Evolutionary conservation across 92 coral and sea anemone genomes (phyloP), one percentile per base, ranked within the genome.

Genomic region (Diadumene lineata): DNA sequence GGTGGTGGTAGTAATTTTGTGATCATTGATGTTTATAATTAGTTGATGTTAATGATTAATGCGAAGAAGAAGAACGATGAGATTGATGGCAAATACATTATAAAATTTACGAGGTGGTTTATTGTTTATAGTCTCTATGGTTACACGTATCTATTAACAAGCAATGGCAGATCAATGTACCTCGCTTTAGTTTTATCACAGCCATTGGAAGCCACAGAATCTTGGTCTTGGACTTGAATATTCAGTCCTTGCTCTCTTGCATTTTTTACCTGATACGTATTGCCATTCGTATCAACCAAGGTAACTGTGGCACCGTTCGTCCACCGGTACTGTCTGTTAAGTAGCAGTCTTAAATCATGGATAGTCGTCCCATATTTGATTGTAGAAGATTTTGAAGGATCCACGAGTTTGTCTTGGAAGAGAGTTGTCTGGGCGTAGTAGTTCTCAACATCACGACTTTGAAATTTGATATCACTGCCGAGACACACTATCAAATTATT

Each of bases 281-380:
- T 90, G 6, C 86, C 86, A 74, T 86, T 86, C 19, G 89, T 69
- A 53, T 90, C 96, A 23, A 85, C 75, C 7, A 90, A 78, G 28
- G 21, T 65, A 2, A 66, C 60, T 51, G 56, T 46, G 16, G 19
- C n/a, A 8, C 30, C 7, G 1, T 78, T 64, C 1, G 53, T 60
- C 56, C 62, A 68, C 28, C 56, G 32, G 19, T 34, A 48, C n/a
- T 68, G 64, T 32, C 55, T 61, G 18, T 44, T 25, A 6, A 75
- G 15, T 38, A 60, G 28, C 0, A 16, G 9, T 21, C 72, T 50
- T 17, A 81, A 70, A 53, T 33, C 70, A 34, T 82, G 84, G 3
- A 24, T 56, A 3, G 17, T 67, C 17, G 85, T 82, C 50, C 82
- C 84, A 27, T 85, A 56, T 56, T 31, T 74, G 3, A 89, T 89